Evolutionary conservation across 2,113 vertebrate species (phyloP), one percentile per base, ranked within the genome.

Genomic region (Festucalex cinctus): DNA sequence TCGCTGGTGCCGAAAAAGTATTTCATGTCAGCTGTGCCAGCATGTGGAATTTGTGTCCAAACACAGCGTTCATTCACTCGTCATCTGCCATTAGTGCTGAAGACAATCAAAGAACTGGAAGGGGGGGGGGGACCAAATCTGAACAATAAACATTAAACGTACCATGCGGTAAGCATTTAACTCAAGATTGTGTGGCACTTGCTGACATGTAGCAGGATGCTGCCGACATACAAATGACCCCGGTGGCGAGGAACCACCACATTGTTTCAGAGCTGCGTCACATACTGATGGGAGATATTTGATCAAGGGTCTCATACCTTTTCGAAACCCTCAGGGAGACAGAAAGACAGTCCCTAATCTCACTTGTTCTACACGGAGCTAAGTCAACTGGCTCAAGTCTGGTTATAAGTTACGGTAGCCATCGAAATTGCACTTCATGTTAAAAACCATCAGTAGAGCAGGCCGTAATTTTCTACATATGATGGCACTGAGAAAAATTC

Each of bases 171-270:
- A 62, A 60, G 63, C 57, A 17, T 28, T 61, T 7, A 2, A 2
- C n/a, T n/a, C n/a, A n/a, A n/a, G n/a, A n/a, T 44, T 70, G 76
- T 70, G 65, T 6, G 60, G 67, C 57, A 22, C 65, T 61, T 63
- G 68, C 72, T 67, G 79, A 75, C 76, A 62, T 28, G 60, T 39
- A 44, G 61, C 51, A 17, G 0, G 73, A 69, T 61, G 71, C 37
- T 6, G 65, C 28, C 59, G 70, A 74, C 71, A 69, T 87, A 86
- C 83, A 79, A 84, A 85, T 84, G 75, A 89, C 69, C 63, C 17
- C 0, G 53, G 76, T 70, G 74, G 66, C 70, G 10, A 35, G 57
- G 72, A 74, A 17, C 68, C 67, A 57, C 59, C 63, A 46, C n/a
- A 49, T 62, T 63, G 58, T 73, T 32, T 53, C 78, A 71, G 44